Evolutionary conservation across 1,140 invertebrate genomes (phyloP), one percentile per base, ranked within the genome.

Genomic region (Drosophila bocki): DNA sequence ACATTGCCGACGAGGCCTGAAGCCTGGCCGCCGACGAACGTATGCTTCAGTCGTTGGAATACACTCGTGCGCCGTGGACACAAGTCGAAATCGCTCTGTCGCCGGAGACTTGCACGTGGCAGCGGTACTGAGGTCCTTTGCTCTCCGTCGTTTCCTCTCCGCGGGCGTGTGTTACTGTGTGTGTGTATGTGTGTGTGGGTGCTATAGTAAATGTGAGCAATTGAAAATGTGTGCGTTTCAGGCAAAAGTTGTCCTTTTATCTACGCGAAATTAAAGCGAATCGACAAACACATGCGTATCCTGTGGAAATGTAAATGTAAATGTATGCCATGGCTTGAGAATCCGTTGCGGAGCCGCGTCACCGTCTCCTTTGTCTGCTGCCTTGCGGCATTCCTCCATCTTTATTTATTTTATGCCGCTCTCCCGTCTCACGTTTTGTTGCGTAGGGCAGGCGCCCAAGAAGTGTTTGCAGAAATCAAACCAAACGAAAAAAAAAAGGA

Each of bases 41-140:
- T 51, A 50, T 54, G 47, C 68, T 90, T 90, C 63, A 90, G 87
- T 90, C 87, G 85, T 91, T 91, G 85, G 85, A 90, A 85, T 91
- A 79, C 87, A 91, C 78, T 91, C 85, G 85, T 76, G 82, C 86
- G 87, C 67, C 87, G 82, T 87, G 82, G 86, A 75, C 84, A 90
- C 67, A 84, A 75, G 32, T 58, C 32, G 9, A 56, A 90, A 64
- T 50, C 51, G 48, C 47, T 69, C 37, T 13, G 54, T 48, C 62
- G 63, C 59, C 62, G 57, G 33, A 69, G 57, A 78, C 35, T 53
- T 87, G 80, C 68, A 83, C 80, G 80, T 79, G 83, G 54, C 61
- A 63, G 35, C 51, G 42, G 33, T 61, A 42, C 56, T 80, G n/a
- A 42, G 32, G 53, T 72, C 37, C 44, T 71, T 57, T 39, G 22